These are phyloP conservation scores for Rhegmatorhina hoffmannsi DNA, from an alignment of 2,113 vertebrate genomes.

Conservation along the genomic window DNA sequence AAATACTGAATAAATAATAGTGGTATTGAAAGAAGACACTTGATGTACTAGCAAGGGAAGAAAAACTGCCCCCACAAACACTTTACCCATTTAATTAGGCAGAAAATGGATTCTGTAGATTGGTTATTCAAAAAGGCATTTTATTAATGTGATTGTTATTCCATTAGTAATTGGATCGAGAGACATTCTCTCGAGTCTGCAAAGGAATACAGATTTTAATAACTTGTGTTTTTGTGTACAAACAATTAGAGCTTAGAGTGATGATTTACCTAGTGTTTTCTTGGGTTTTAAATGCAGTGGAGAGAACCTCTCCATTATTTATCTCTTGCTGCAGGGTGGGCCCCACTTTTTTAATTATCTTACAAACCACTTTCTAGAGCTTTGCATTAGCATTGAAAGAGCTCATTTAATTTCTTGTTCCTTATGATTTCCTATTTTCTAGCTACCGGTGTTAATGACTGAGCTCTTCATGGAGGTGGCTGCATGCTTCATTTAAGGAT, in stretches of 20 bases:
- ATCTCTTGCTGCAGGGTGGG: neutral
- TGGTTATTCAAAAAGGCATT: conserved; percentile 11
- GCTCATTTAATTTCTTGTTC: neutral
- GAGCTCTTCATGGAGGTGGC: neutral
- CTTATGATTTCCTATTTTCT: neutral
- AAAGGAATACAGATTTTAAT: neutral
- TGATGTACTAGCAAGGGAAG: neutral
- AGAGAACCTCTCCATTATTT: neutral
- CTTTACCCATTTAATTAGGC: conserved; percentile 18
- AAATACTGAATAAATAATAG: conserved; percentile 14
- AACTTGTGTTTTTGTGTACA: neutral
- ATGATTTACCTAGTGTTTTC: neutral
- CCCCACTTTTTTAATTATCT: neutral
- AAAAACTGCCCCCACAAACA: neutral
- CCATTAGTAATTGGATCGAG: neutral
- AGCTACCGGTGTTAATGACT: neutral
- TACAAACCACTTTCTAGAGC: neutral
- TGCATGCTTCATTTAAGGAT: neutral
- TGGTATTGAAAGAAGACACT: neutral
- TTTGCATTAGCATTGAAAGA: neutral
- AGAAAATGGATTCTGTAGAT: conserved; percentile 23
- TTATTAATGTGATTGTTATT: conserved; percentile 30
- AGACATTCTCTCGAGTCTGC: neutral
- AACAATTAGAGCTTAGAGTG: neutral
- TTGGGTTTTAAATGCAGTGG: neutral